These are phyloP conservation scores for Zaprionus obscuricornis DNA, from an alignment of 2,888 invertebrate genomes.

Conservation along the genomic window DNA sequence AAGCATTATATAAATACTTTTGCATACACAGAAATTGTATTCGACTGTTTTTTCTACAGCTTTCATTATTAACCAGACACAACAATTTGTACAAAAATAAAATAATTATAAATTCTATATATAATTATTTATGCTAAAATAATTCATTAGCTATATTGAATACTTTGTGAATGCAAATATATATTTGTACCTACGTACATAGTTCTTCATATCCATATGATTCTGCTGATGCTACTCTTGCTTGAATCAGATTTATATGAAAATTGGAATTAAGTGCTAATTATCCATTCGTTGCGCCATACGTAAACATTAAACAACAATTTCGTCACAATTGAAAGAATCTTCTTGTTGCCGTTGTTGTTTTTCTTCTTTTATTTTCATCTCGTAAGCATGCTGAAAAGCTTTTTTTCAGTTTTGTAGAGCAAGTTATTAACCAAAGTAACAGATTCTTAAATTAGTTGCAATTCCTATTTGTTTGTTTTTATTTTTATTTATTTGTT, in stretches of 20 bases:
- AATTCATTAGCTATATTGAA: slow-evolving; percentile 5
- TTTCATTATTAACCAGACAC: not conserved
- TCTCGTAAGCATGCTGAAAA: slow-evolving; percentile 22
- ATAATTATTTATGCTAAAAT: slow-evolving; percentile 7
- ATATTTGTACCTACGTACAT: no score
- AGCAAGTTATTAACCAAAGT: slow-evolving; percentile 52
- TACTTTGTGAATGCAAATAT: no score
- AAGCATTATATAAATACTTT: slow-evolving; percentile 1
- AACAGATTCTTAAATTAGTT: slow-evolving; percentile 32
- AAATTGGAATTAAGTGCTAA: slow-evolving; percentile 45
- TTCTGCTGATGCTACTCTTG: no score
- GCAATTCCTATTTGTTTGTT: slow-evolving; percentile 43
- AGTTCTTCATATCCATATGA: no score
- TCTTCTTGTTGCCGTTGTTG: no score
- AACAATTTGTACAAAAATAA: not conserved
- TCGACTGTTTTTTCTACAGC: slow-evolving; percentile 10
- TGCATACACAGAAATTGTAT: no score
- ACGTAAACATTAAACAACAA: slow-evolving; percentile 28
- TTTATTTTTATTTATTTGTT: slow-evolving; percentile 37
- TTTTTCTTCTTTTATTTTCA: slow-evolving; percentile 16
- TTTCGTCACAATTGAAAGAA: slow-evolving; percentile 23
- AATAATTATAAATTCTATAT: slow-evolving; percentile 10
- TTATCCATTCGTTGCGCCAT: slow-evolving; percentile 24
- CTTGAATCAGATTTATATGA: no score
- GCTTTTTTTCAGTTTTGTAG: slow-evolving; percentile 14